Percentiles rank a stretch among this genome's conserved stretches.
Conservation (phyloP, 2,888 invertebrate genomes). For the Meiosimyza platycephala region DNA sequence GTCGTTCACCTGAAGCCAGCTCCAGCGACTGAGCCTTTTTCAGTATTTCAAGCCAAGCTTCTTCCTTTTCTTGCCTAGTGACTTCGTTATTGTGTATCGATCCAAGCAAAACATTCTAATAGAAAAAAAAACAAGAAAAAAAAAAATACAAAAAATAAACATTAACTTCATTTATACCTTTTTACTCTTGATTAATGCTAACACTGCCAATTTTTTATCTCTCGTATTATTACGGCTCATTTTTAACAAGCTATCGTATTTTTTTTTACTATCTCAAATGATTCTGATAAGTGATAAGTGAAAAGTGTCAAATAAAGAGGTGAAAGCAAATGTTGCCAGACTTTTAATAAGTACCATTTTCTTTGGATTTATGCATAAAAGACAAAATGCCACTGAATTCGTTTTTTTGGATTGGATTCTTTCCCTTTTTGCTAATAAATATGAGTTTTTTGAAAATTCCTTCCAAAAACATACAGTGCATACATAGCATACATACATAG, state of each 20-base stretch:
- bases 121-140: background rate
- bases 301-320: too few relatives aligned
- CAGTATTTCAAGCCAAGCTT: constrained; percentile 28
- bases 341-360: too few relatives aligned
- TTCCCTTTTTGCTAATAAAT: too few relatives aligned
- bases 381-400: too few relatives aligned
- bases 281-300: too few relatives aligned
- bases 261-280: too few relatives aligned
- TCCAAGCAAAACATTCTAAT: constrained; percentile 24
- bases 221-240: background rate
- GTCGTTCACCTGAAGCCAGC: constrained; percentile 9
- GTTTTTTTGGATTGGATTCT: too few relatives aligned
- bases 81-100: constrained; percentile 22
- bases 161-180: background rate
- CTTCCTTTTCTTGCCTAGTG: constrained; percentile 17
- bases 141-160: background rate
- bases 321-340: too few relatives aligned
- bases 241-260: background rate
- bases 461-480: too few relatives aligned
- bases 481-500: too few relatives aligned
- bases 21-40: constrained; percentile 29
- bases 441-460: too few relatives aligned
- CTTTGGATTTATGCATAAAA: too few relatives aligned
- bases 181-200: background rate
- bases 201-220: background rate